A percentile compares a stretch with the other conserved stretches of the same genome.
phyloP scores from a whole-genome alignment of 53 echinoderm and acorn worm genomes.

The Paracentrotus lividus region DNA sequence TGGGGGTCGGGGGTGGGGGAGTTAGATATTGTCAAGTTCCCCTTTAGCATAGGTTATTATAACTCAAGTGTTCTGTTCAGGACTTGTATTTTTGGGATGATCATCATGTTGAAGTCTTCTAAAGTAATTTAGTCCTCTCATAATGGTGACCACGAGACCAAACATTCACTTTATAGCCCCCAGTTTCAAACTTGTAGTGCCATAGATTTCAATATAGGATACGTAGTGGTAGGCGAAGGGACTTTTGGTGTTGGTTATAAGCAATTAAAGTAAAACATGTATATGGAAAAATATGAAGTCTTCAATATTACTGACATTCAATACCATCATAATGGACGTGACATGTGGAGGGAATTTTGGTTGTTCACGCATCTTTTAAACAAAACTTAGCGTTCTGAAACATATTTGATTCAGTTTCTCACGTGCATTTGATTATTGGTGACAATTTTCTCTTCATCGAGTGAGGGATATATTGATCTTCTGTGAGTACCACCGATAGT shows the following conservation, averaged over 20 bases:
- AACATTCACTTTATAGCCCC: not conserved
- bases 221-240: not conserved
- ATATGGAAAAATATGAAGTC: not conserved
- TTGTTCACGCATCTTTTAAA: no score
- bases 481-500: no score
- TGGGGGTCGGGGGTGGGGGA: not conserved
- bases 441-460: no score
- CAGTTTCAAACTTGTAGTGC: not conserved
- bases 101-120: constrained; percentile 33
- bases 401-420: no score
- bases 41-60: not conserved
- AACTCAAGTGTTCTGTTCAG: not conserved
- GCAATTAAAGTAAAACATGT: not conserved
- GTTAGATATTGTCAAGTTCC: not conserved
- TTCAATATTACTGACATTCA: not conserved
- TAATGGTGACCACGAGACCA: not conserved
- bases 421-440: no score
- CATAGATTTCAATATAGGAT: not conserved
- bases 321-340: no score
- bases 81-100: not conserved
- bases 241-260: not conserved
- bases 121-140: not conserved
- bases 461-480: no score
- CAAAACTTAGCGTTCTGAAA: no score
- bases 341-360: no score